A percentile compares a stretch with the other conserved stretches of the same genome.
These are phyloP conservation scores for Amphiduros pacificus DNA, from an alignment of 2,888 invertebrate genomes.

Conservation along the genomic window DNA sequence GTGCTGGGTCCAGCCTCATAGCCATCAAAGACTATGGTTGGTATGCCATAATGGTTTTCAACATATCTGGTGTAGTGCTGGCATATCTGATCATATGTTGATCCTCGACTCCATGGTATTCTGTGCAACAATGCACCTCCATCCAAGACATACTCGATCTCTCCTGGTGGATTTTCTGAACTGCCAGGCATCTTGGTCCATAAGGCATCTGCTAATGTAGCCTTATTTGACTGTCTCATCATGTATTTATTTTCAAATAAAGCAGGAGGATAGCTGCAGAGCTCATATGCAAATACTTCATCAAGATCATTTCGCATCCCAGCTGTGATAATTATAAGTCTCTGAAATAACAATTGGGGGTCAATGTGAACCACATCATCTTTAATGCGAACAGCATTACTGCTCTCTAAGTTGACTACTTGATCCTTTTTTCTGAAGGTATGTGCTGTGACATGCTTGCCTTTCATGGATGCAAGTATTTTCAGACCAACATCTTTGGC, in stretches of 20 bases:
- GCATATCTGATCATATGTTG: conserved; percentile 26
- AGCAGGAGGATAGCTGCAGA: conserved; percentile 22
- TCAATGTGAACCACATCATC: conserved; percentile 28
- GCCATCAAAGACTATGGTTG: conserved; percentile 28
- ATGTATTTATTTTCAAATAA: conserved; percentile 2
- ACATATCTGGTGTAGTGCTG: conserved; percentile 26
- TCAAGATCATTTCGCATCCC: conserved; percentile 11
- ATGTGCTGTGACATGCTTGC: conserved; percentile 19
- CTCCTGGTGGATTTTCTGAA: neutral
- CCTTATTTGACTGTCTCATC: neutral
- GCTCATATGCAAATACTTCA: conserved; percentile 12
- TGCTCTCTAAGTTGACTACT: conserved; percentile 19
- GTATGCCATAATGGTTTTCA: conserved; percentile 16
- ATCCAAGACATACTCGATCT: conserved; percentile 11
- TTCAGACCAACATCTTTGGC: conserved; percentile 25
- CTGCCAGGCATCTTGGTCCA: neutral
- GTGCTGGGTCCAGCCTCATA: conserved; percentile 26
- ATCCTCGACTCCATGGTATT: conserved; percentile 28
- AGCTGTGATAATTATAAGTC: conserved; percentile 27
- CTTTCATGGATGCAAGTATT: conserved; percentile 24
- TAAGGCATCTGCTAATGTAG: conserved; percentile 5
- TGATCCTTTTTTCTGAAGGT: conserved; percentile 28
- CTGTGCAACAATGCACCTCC: conserved; percentile 31
- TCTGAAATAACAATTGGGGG: conserved; percentile 34
- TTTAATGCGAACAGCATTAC: conserved; percentile 13